Base-by-base conservation (phyloP, 1,140 invertebrate genomes). In the Brachionus rubens region DNA sequence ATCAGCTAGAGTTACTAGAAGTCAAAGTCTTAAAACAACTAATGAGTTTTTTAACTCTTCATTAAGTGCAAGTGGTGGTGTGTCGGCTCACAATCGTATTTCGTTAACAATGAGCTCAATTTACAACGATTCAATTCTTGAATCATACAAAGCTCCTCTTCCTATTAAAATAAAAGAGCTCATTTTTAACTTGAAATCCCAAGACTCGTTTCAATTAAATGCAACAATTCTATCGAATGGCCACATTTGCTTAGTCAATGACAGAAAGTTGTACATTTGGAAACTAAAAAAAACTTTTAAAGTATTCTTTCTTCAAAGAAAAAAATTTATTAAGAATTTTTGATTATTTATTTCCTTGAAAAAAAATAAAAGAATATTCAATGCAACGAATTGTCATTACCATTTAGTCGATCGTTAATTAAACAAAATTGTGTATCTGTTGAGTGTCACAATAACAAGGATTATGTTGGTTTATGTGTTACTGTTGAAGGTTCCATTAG, bases 241-340 rank as follows among this genome's bases (percentile, higher is more conserved):
- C 10, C 68, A 72, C 28, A 41, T 72, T 14, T 72, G 68, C 21
- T 36, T 72, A 21, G 68, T 54, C 1, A 36, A 72, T n/a, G 68
- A 72, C 7, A 48, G 33, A 54, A 72, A 72, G 41, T 9, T 72
- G 10, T 72, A 19, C 28, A 54, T 72, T 33, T 72, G 68, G 68
- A 72, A 52, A n/a, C 36, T 72, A n/a, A 72, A 72, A 72, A 72
- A 72, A 14, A 40, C 68, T 48, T 54, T 72, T 72, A 72, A 72
- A 72, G 67, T 70, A 50, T 3, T 21, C n/a, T 59, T 59, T 36
- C 36, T 30, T 59, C 16, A 7, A 33, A 16, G 1, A 59, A 59
- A 16, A 26, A 36, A 59, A 19, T 59, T n/a, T 36, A 33, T 21
- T 33, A 36, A 21, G 16, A 21, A 4, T 52, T 21, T 10, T 28